Base-by-base conservation (phyloP, 2,888 invertebrate genomes). In the Ptychoptera albimana region DNA sequence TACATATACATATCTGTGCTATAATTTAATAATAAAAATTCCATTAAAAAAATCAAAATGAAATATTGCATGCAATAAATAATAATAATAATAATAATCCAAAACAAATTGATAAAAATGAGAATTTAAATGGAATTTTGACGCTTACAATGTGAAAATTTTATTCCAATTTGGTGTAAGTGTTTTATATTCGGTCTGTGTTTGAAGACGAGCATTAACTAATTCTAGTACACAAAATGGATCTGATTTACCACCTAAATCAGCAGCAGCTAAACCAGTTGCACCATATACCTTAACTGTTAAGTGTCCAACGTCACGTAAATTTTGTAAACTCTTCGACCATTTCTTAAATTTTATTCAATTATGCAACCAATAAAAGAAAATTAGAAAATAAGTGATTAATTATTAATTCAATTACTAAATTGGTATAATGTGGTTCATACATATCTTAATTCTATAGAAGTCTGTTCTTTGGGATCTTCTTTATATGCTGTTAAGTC, bases 111-210 rank as follows among this genome's bases (percentile, higher is more conserved):
- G n/a, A 30, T 39, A 30, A n/a, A 31, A 13, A 37, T 8, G 2
- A 46, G 16, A 8, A 30, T 40, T n/a, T 32, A 4, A 31, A 12
- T 15, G 12, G 29, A 9, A 16, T 14, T 7, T 2, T n/a, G 31
- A 23, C 46, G 75, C 85, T 77, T 69, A 92, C 89, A 98, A 96
- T 38, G 91, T 93, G 62, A 97, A 98, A 52, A 96, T 88, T 67
- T 97, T 97, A 70, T 94, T 92, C 98, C 98, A 98, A 51, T 82
- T 89, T 0, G 98, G 98, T 44, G 83, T 74, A 15, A 98, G 68
- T 0, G 97, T 98, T 65, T 97, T 96, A 64, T 98, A 98, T 64
- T 97, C 96, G 0, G 98, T 98, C 63, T 97, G 94, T 0, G 98
- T 98, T 64, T 97, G 96, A 32, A 97, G 69, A 42, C 97, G 75